These are phyloP conservation scores for Prionailurus bengalensis DNA, from an alignment of 2,113 vertebrate species.

Conservation along the genomic window DNA sequence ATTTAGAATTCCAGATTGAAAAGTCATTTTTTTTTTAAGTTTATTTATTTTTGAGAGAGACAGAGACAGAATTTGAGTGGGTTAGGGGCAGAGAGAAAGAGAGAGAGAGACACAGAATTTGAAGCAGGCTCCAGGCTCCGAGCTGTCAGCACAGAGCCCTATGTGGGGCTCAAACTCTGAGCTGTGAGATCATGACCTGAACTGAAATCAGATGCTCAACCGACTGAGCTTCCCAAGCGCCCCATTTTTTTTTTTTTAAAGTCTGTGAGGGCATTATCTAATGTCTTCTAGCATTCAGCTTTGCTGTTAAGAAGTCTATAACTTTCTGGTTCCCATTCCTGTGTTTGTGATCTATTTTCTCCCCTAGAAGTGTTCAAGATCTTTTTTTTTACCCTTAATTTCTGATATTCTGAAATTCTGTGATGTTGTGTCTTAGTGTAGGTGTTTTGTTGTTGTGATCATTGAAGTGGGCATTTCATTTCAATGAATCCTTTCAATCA, in stretches of 20 bases:
- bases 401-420: constrained; percentile 30
- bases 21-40: not conserved
- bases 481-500: not conserved
- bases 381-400: not conserved
- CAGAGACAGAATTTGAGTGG: too few relatives aligned
- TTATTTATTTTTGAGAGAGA: too few relatives aligned
- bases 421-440: not conserved
- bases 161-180: too few relatives aligned
- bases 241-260: not conserved
- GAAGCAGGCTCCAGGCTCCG: too few relatives aligned
- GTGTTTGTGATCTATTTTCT: not conserved
- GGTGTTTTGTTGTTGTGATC: not conserved
- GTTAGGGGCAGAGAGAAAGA: too few relatives aligned
- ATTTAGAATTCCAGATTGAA: not conserved
- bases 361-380: not conserved
- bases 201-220: too few relatives aligned
- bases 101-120: too few relatives aligned
- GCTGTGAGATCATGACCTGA: too few relatives aligned
- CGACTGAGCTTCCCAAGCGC: too few relatives aligned
- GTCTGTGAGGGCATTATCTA: not conserved
- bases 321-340: not conserved
- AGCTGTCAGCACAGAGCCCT: too few relatives aligned
- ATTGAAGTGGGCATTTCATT: not conserved
- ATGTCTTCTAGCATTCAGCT: not conserved
- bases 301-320: not conserved